phyloP scores from a whole-genome alignment of 2,888 invertebrate species.

The Drosophila meridionalis region DNA sequence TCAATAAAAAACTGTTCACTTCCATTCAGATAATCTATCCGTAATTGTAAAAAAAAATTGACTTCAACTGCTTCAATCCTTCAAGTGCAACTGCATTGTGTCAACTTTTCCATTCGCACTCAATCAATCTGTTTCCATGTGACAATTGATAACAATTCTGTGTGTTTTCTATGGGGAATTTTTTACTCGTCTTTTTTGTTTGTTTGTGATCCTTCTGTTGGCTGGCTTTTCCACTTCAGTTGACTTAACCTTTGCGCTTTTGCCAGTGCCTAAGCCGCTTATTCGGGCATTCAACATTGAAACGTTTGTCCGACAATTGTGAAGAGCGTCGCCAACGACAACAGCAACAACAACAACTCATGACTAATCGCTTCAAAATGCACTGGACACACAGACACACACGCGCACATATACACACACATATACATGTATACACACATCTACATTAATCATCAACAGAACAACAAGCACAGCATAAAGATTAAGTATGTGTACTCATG shows the following conservation, averaged over 20 bases:
- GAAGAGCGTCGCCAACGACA: constrained; percentile 33
- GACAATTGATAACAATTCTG: constrained; percentile 48
- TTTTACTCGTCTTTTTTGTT: neutral
- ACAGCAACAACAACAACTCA: constrained; percentile 24
- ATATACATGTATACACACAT: constrained; percentile 3
- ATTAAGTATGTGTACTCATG: constrained; percentile 34
- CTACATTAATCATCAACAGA: constrained; percentile 53
- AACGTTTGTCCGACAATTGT: constrained; percentile 41
- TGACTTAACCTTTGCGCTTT: constrained; percentile 57
- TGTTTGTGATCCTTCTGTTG: constrained; percentile 32
- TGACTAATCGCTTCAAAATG: constrained; percentile 67
- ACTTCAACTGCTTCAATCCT: neutral
- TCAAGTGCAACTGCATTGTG: constrained; percentile 22
- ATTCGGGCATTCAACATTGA: constrained; percentile 40
- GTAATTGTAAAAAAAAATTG: neutral
- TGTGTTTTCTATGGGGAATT: constrained; percentile 10
- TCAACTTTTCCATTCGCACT: constrained; percentile 22
- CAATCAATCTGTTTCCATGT: constrained; percentile 38
- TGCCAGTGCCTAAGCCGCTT: constrained; percentile 55
- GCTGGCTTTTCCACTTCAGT: constrained; percentile 39
- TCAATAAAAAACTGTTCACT: constrained; percentile 6
- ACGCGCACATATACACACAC: constrained; percentile 12
- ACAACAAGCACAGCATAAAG: constrained; percentile 45
- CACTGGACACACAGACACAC: constrained; percentile 34
- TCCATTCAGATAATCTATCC: neutral